Evolutionary conservation across 2,113 vertebrate species (phyloP).

Genomic region (Suncus etruscus): DNA sequence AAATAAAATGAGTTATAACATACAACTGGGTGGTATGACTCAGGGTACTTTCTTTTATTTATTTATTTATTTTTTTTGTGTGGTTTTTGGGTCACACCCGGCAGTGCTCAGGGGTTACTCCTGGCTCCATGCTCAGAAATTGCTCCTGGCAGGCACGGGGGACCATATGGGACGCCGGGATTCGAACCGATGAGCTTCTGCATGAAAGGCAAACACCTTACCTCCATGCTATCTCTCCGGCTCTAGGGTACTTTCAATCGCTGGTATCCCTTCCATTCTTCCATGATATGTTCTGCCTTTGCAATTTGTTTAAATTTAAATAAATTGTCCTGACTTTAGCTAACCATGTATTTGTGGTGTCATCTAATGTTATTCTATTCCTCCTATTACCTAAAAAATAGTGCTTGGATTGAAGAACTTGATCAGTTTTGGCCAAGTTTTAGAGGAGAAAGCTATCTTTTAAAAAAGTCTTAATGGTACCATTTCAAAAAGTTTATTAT

Average conservation of each 20-base stretch:
- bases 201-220: no score
- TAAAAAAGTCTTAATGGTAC: not conserved
- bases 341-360: not conserved
- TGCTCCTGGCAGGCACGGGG: no score
- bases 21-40: not conserved
- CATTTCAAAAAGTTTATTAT: constrained; percentile 10
- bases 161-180: no score
- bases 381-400: not conserved
- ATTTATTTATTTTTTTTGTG: no score
- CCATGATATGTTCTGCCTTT: not conserved
- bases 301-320: not conserved
- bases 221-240: no score
- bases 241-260: not conserved
- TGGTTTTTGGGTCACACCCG: no score
- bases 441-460: not conserved
- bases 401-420: not conserved
- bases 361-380: not conserved
- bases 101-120: no score
- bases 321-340: not conserved
- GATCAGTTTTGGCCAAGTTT: not conserved
- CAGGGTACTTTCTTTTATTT: not conserved
- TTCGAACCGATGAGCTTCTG: no score
- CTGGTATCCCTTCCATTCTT: not conserved
- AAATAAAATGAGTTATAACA: not conserved
- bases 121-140: no score